Percentiles rank a stretch among this genome's conserved stretches.
phyloP scores from a whole-genome alignment of 2,113 vertebrate species.

The Pteronura brasiliensis region DNA sequence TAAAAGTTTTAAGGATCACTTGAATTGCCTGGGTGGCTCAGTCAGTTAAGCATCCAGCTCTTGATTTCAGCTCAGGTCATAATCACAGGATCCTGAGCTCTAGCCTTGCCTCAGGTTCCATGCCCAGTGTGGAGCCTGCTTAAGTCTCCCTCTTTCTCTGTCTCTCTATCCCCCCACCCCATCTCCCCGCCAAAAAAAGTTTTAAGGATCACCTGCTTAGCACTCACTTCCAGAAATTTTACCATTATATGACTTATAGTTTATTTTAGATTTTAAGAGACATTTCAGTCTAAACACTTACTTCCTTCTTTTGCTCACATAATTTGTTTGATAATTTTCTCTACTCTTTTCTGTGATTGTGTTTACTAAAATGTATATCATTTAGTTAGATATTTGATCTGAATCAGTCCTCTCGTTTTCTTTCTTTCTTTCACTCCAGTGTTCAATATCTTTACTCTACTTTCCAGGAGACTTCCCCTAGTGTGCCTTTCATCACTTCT shows the following conservation, averaged over 20 bases:
- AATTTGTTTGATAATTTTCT: conserved; percentile 19
- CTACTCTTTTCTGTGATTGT: not conserved
- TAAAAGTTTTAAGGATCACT: not conserved
- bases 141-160: not conserved
- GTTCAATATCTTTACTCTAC: not conserved
- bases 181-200: not conserved
- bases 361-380: not conserved
- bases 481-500: not conserved
- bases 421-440: not conserved
- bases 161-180: not conserved
- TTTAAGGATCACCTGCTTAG: not conserved
- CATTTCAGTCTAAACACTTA: not conserved
- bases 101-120: not conserved
- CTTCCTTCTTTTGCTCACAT: not conserved
- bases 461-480: not conserved
- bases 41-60: not conserved
- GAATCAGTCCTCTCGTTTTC: not conserved
- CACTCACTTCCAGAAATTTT: conserved; percentile 2
- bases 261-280: not conserved
- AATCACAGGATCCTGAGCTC: not conserved
- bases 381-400: conserved; percentile 10
- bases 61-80: not conserved
- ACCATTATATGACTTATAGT: not conserved
- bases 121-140: not conserved
- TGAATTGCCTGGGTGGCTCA: not conserved